These are phyloP conservation scores for Coecobrya sp. DNA, from an alignment of 2,888 invertebrate species.

Conservation along the genomic window DNA sequence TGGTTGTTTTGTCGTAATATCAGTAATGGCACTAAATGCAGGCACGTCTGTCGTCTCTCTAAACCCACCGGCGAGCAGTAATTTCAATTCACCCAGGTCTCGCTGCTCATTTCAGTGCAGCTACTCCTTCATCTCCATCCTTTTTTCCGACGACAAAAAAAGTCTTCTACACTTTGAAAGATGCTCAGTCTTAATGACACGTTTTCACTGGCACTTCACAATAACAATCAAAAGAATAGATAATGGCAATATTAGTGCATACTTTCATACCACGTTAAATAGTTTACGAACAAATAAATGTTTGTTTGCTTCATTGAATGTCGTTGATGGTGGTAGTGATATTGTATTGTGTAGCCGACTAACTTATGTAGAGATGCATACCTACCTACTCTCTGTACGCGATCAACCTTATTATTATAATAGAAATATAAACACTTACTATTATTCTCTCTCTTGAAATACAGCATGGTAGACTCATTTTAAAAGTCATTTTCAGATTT, in stretches of 20 bases:
- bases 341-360: neutral
- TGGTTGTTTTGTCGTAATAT: slow-evolving; percentile 65
- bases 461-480: slow-evolving; percentile 58
- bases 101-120: slow-evolving; percentile 14
- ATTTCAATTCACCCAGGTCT: slow-evolving; percentile 58
- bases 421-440: slow-evolving; percentile 52
- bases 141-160: slow-evolving; percentile 64
- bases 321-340: neutral
- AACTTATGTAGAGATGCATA: neutral
- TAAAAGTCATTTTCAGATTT: slow-evolving; percentile 79
- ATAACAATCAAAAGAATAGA: slow-evolving; percentile 79
- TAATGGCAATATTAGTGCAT: slow-evolving; percentile 71
- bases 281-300: neutral
- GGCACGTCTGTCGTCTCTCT: slow-evolving; percentile 17
- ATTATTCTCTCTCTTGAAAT: slow-evolving; percentile 14
- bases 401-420: slow-evolving; percentile 12
- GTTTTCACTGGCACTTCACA: slow-evolving; percentile 76
- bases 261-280: slow-evolving; percentile 32
- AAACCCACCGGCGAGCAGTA: slow-evolving; percentile 45
- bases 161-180: slow-evolving; percentile 70
- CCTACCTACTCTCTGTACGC: neutral
- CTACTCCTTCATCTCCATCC: slow-evolving; percentile 11
- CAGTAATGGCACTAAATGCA: slow-evolving; percentile 49
- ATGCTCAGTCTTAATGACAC: slow-evolving; percentile 80
- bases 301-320: slow-evolving; percentile 17